These are phyloP conservation scores for Mormyrus lacerda DNA, from an alignment of 2,113 vertebrate genomes.

Conservation along the genomic window DNA sequence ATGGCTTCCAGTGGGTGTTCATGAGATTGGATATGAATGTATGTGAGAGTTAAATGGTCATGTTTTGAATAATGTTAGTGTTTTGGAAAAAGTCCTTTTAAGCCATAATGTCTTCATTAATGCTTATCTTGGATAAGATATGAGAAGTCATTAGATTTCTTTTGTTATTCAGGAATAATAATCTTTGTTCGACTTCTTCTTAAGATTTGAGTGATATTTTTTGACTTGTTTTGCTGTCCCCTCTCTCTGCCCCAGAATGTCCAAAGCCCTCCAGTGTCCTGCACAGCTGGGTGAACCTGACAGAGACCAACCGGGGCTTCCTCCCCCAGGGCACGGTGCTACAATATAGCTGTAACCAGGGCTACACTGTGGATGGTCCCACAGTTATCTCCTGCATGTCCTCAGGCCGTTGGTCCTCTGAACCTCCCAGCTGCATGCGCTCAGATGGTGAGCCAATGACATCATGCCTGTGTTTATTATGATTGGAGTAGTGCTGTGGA, in stretches of 20 bases:
- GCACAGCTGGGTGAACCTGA: conserved; percentile 51
- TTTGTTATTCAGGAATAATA: background rate
- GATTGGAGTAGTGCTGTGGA: background rate
- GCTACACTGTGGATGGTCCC: conserved; percentile 55
- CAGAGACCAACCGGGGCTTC: conserved; percentile 59
- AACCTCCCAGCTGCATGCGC: conserved; percentile 51
- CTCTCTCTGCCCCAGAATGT: conserved; percentile 40
- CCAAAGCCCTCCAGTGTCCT: conserved; percentile 48
- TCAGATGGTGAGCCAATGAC: conserved; percentile 44
- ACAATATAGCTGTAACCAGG: conserved; percentile 57
- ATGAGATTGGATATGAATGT: background rate
- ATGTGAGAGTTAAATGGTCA: background rate
- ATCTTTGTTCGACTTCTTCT: background rate
- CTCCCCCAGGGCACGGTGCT: conserved; percentile 56
- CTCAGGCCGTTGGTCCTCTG: conserved; percentile 52
- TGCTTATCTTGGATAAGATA: background rate
- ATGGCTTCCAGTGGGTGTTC: background rate
- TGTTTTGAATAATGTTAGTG: background rate
- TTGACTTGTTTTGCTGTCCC: background rate
- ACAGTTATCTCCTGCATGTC: conserved; percentile 52
- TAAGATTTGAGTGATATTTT: background rate
- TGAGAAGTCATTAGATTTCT: background rate
- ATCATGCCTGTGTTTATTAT: background rate
- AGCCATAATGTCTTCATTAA: background rate
- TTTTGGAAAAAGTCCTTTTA: background rate